Evolutionary conservation across 2,888 invertebrate genomes (phyloP).

Genomic region (Cheiracanthium punctorium): DNA sequence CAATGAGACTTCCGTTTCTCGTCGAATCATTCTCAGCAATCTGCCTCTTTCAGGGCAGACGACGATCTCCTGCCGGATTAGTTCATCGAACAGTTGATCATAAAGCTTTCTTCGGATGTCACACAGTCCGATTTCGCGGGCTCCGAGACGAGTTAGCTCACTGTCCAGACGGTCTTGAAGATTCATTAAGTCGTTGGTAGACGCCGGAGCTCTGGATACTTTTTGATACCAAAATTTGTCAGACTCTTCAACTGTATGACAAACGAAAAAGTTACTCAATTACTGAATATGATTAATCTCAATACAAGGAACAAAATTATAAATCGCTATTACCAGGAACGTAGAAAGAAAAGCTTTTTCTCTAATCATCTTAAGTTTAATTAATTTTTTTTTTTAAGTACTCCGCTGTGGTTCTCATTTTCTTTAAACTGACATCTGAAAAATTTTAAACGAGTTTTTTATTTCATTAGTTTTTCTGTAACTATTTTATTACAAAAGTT

Average conservation of each 20-base stretch:
- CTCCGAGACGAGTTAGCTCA: constrained; percentile 89
- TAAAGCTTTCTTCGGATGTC: constrained; percentile 94
- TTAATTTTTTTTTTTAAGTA: too few relatives aligned
- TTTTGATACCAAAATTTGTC: constrained; percentile 78
- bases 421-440: too few relatives aligned
- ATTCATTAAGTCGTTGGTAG: constrained; percentile 94
- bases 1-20: constrained; percentile 25
- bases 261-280: too few relatives aligned
- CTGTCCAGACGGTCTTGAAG: constrained; percentile 96
- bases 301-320: too few relatives aligned
- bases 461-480: too few relatives aligned
- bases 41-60: constrained; percentile 49
- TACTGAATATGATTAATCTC: too few relatives aligned
- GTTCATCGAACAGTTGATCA: constrained; percentile 87
- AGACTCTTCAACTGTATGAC: not conserved
- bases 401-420: too few relatives aligned
- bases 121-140: constrained; percentile 96
- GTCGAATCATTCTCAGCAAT: constrained; percentile 35
- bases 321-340: too few relatives aligned
- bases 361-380: too few relatives aligned
- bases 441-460: too few relatives aligned
- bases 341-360: too few relatives aligned
- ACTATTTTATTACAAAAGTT: too few relatives aligned
- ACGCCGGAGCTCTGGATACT: constrained; percentile 97
- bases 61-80: constrained; percentile 46